Conservation (phyloP, 2,888 invertebrate genomes). For the Blomia tropicalis region DNA sequence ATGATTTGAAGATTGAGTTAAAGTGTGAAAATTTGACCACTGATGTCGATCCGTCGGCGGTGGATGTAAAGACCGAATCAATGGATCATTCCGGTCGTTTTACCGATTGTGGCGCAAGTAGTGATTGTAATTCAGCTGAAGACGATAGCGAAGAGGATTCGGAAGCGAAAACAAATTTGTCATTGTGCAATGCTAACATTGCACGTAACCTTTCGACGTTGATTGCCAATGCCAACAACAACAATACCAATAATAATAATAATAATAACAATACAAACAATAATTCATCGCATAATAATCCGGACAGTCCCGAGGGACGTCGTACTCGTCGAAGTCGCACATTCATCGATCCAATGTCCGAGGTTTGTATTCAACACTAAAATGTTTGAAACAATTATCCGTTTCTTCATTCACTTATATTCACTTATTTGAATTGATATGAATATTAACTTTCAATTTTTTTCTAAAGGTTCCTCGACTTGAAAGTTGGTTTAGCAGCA, state of each 20-base stretch:
- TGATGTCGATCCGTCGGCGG: neutral
- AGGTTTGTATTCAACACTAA: slow-evolving; percentile 44
- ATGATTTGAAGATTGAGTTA: neutral
- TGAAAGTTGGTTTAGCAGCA: slow-evolving; percentile 34
- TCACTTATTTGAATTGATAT: neutral
- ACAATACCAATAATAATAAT: neutral
- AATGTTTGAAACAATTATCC: neutral
- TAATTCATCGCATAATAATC: slow-evolving; percentile 18
- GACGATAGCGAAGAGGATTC: slow-evolving; percentile 23
- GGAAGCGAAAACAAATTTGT: neutral
- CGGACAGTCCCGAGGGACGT: slow-evolving; percentile 25
- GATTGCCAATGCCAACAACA: neutral
- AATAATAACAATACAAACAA: neutral
- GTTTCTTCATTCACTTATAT: neutral
- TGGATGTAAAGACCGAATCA: slow-evolving; percentile 6
- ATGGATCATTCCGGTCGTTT: slow-evolving; percentile 13
- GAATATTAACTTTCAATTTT: slow-evolving; percentile 32
- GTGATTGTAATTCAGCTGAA: slow-evolving; percentile 17
- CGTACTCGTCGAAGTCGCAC: slow-evolving; percentile 60
- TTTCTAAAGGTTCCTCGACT: slow-evolving; percentile 34
- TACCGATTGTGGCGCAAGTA: neutral
- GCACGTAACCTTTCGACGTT: neutral
- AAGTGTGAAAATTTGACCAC: neutral
- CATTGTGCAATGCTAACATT: neutral
- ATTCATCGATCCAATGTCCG: slow-evolving; percentile 96